Evolutionary conservation across 2,113 vertebrate species (phyloP), one percentile per base, ranked within the genome.

Genomic region (Corythaeola cristata): DNA sequence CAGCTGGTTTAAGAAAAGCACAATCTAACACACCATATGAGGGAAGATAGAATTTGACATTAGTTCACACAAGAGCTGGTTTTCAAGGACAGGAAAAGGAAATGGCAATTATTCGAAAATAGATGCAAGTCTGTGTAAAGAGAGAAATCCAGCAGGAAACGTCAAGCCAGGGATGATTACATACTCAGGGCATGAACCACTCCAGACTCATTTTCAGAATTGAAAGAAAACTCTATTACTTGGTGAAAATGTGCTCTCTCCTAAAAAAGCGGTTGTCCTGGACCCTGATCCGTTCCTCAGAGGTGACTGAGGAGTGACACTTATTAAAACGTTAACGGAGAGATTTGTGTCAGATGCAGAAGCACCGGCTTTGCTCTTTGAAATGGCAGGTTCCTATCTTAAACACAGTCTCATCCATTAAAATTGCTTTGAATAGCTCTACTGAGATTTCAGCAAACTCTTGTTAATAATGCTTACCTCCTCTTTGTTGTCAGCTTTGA

Each of bases 71-170:
- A 56, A 74, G 75, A 88, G 28, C 32, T 76, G 15, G 12, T 79
- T 93, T 91, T 85, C 92, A 95, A 94, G 92, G 85, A 30, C 67
- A 66, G 59, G 67, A 79, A 44, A 91, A 90, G 59, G 55, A 96
- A 78, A 90, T 39, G 11, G 10, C 82, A 85, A 33, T 86, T 78
- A 78, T 47, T 89, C 92, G 86, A 87, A 89, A 87, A 92, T 4
- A 93, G 80, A 64, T 62, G 66, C 66, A 75, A 78, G 45, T n/a
- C 53, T 89, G 64, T 44, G 30, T 22, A 74, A 84, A 75, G 60
- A 79, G 49, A 92, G 35, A 59, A 93, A 90, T n/a, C 12, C 39
- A 86, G 24, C 69, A 78, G 60, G 39, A 89, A 90, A 68, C 19
- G 39, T 58, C 75, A 72, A 93, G 84, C 27, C 76, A 75, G 83